Evolutionary conservation across 2,113 vertebrate genomes (phyloP).

Genomic region (Callorhinus ursinus): DNA sequence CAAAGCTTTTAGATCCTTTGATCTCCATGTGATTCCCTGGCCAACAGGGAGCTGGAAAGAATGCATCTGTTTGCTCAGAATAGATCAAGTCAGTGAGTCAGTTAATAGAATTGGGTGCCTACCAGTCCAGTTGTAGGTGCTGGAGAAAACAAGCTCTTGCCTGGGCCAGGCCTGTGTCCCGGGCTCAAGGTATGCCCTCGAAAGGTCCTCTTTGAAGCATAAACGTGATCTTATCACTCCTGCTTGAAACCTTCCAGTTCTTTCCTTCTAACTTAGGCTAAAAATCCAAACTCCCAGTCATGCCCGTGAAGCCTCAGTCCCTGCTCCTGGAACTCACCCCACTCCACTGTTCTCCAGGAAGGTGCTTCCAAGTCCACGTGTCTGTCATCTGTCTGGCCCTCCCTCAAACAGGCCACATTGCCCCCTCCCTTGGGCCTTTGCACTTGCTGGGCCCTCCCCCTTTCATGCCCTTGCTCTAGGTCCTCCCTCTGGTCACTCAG

Average conservation of each 20-base stretch:
- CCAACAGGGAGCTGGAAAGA: not conserved
- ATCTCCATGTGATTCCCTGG: not conserved
- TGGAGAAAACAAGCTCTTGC: not conserved
- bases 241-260: not conserved
- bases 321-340: not conserved
- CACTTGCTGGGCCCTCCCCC: not conserved
- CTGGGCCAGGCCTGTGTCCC: not conserved
- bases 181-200: accelerated
- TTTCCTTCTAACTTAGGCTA: not conserved
- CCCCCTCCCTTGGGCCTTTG: not conserved
- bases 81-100: not conserved
- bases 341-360: not conserved
- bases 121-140: accelerated
- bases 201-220: not conserved
- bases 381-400: not conserved
- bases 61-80: not conserved
- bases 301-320: not conserved
- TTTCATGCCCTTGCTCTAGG: accelerated
- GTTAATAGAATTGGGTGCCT: too few relatives aligned
- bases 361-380: accelerated
- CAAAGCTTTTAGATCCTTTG: not conserved
- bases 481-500: not conserved
- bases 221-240: accelerated
- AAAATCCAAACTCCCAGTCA: not conserved
- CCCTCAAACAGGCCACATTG: not conserved